These are phyloP conservation scores for Nomada fabriciana DNA, from an alignment of 2,888 invertebrate genomes.

Conservation along the genomic window DNA sequence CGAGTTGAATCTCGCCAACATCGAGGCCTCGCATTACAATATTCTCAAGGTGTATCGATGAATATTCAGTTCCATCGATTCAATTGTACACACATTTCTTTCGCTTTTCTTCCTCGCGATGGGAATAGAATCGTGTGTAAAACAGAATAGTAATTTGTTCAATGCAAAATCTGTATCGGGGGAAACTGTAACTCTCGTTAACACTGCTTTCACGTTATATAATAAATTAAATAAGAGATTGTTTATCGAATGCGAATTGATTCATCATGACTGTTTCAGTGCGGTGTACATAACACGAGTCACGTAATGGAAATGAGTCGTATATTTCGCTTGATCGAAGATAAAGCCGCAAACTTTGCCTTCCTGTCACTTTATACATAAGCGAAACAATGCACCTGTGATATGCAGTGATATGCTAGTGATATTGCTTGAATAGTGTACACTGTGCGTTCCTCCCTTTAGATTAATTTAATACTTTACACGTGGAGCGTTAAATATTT, in stretches of 20 bases:
- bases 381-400: not conserved
- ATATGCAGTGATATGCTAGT: too few relatives aligned
- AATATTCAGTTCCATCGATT: conserved; percentile 46
- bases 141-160: not conserved
- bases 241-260: conserved; percentile 5
- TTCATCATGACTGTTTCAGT: not conserved
- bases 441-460: not conserved
- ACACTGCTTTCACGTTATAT: not conserved
- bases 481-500: too few relatives aligned
- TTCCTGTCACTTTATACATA: not conserved
- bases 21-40: conserved; percentile 27
- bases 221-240: conserved; percentile 1
- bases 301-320: not conserved
- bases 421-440: not conserved
- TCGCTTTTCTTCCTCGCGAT: not conserved
- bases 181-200: not conserved
- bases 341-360: not conserved
- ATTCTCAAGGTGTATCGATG: conserved; percentile 38
- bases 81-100: conserved; percentile 18
- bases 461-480: too few relatives aligned
- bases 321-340: not conserved
- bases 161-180: too few relatives aligned
- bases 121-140: too few relatives aligned
- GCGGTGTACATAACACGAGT: not conserved
- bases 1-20: conserved; percentile 44